These are phyloP conservation scores for Sanderia malayensis DNA, from an alignment of 30 jellyfish, hydroid and myxozoan species.

Conservation along the genomic window DNA sequence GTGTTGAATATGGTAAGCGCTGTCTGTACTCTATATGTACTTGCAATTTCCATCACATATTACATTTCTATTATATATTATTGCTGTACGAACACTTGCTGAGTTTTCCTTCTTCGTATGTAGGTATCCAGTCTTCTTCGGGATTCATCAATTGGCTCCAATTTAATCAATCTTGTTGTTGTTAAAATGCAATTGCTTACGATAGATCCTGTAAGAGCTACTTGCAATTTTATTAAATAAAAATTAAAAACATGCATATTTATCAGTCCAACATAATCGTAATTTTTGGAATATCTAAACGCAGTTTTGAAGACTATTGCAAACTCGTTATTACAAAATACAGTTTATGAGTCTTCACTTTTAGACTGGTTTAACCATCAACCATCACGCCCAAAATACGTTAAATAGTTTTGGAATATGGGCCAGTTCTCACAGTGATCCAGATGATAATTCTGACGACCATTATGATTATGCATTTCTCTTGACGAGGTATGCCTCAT, in stretches of 20 bases:
- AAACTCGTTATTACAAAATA: no score
- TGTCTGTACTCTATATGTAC: no score
- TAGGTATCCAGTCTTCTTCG: conserved; percentile 85
- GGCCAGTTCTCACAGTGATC: conserved; percentile 91
- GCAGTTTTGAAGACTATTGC: no score
- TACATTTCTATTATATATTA: no score
- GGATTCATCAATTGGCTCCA: conserved; percentile 87
- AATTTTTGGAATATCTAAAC: no score
- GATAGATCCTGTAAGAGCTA: conserved; percentile 81
- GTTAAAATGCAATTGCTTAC: conserved; percentile 83
- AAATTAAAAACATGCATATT: no score
- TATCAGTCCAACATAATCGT: neutral
- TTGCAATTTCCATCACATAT: no score
- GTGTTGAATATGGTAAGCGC: conserved; percentile 80
- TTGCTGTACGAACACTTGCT: no score
- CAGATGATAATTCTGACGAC: conserved; percentile 96
- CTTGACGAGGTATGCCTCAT: conserved; percentile 78
- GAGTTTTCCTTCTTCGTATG: neutral
- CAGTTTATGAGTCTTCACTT: no score
- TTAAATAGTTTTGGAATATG: conserved; percentile 86
- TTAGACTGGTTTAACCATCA: conserved; percentile 90
- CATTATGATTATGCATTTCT: conserved; percentile 94
- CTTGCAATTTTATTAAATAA: neutral
- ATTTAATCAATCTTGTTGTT: conserved; percentile 69
- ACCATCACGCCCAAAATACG: conserved; percentile 95